Conservation (phyloP, 1,140 invertebrate genomes). For the Episyrphus balteatus region DNA sequence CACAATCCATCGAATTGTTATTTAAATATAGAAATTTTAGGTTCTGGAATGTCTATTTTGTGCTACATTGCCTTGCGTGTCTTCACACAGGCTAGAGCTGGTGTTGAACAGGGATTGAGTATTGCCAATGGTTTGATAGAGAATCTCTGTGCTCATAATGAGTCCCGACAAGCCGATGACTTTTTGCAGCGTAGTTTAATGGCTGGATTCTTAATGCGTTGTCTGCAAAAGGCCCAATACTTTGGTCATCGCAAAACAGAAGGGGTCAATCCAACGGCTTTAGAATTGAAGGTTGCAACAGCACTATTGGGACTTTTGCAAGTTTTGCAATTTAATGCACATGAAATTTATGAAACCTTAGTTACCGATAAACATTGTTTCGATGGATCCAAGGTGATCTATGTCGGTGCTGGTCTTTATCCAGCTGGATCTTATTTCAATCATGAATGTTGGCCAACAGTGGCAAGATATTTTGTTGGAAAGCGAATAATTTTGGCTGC, state of each 20-base stretch:
- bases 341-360: constrained; percentile 71
- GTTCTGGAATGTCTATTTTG: constrained; percentile 70
- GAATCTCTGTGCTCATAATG: constrained; percentile 55
- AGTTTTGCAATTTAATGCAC: constrained; percentile 79
- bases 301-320: constrained; percentile 63
- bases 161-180: constrained; percentile 52
- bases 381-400: constrained; percentile 43
- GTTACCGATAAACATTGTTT: constrained; percentile 42
- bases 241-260: constrained; percentile 40
- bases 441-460: constrained; percentile 75
- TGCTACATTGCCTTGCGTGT: constrained; percentile 64
- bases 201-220: constrained; percentile 64
- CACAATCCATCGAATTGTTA: neutral
- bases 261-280: constrained; percentile 36
- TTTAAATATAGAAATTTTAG: constrained; percentile 20
- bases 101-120: constrained; percentile 32
- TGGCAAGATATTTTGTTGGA: constrained; percentile 68
- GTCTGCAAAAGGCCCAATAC: constrained; percentile 51
- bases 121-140: constrained; percentile 36
- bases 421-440: constrained; percentile 73
- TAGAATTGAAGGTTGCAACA: constrained; percentile 46
- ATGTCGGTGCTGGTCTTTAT: constrained; percentile 71
- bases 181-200: constrained; percentile 66
- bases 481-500: constrained; percentile 59
- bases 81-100: constrained; percentile 46